Conservation (phyloP, 1,140 invertebrate genomes). For the Myzus persicae region DNA sequence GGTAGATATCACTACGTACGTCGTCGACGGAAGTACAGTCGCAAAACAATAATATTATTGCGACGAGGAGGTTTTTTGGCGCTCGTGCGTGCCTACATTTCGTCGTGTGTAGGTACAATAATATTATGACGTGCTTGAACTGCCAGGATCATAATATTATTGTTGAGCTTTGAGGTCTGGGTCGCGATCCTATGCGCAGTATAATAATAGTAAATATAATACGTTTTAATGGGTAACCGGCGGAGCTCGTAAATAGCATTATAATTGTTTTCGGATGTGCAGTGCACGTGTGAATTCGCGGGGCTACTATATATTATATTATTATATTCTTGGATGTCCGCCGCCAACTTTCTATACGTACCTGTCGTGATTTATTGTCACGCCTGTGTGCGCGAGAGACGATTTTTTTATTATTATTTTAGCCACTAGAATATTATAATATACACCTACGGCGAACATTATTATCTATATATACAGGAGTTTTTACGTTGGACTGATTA, state of each 20-base stretch:
- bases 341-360: background rate
- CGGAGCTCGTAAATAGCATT: background rate
- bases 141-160: background rate
- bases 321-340: background rate
- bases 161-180: background rate
- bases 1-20: background rate
- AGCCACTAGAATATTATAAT: no score
- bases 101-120: background rate
- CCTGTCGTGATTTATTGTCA: background rate
- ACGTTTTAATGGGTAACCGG: no score
- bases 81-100: background rate
- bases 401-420: slow-evolving; percentile 5
- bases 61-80: background rate
- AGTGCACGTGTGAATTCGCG: background rate
- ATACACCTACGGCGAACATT: background rate
- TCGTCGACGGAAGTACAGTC: background rate
- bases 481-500: background rate
- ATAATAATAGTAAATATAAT: background rate
- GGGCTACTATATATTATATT: background rate
- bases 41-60: background rate
- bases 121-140: background rate
- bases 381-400: background rate
- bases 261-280: background rate
- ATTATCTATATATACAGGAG: background rate
- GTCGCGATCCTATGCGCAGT: background rate